Percentiles rank a stretch among this genome's conserved stretches.
Conservation (phyloP, 2,113 vertebrate species). For the Pygoscelis adeliae region DNA sequence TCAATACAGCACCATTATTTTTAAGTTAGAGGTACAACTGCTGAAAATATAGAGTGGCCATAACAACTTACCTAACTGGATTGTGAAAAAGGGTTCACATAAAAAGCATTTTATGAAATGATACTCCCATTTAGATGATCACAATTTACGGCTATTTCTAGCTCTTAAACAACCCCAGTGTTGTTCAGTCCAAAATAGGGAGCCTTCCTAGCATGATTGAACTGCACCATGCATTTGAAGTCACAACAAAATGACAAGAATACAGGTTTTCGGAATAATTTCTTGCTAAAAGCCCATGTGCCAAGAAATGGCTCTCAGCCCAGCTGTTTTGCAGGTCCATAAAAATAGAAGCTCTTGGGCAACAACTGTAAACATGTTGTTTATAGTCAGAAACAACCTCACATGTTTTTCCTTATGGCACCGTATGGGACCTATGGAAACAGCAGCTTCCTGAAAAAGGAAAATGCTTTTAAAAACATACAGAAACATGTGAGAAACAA, state of each 20-base stretch:
- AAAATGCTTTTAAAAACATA: background rate
- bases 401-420: background rate
- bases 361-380: background rate
- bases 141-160: background rate
- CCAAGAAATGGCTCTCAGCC: background rate
- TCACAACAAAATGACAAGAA: background rate
- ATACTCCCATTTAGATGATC: slow-evolving; percentile 16
- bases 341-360: background rate
- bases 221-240: background rate
- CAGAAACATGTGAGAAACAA: background rate
- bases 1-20: slow-evolving; percentile 76
- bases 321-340: background rate
- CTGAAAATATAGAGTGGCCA: slow-evolving; percentile 68
- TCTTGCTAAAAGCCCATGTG: background rate
- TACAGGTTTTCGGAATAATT: background rate
- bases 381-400: background rate
- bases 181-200: background rate
- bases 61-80: slow-evolving; percentile 53
- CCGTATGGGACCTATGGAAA: background rate
- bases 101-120: slow-evolving; percentile 59
- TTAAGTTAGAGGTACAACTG: slow-evolving; percentile 62
- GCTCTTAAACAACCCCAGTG: background rate
- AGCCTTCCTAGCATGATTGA: background rate
- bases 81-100: slow-evolving; percentile 24
- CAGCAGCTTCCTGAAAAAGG: background rate